Evolutionary conservation across 1,140 invertebrate genomes (phyloP), one percentile per base, ranked within the genome.

Genomic region (Zaprionus gabonicus): DNA sequence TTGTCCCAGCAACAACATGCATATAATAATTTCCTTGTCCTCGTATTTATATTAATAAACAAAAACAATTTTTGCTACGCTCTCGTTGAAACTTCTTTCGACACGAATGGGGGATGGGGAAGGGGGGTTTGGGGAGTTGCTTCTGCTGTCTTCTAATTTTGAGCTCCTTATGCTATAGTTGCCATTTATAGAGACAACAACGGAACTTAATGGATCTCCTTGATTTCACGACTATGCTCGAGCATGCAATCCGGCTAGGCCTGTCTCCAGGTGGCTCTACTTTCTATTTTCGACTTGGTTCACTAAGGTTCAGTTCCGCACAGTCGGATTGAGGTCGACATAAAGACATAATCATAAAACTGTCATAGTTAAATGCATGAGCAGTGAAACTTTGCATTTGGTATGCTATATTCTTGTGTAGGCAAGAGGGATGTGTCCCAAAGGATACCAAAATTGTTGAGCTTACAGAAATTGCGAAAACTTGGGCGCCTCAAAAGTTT

Each of bases 1-100:
- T 31, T 67, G 69, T 64, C 69, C 56, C 76, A 78, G 66, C 44
- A 60, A 78, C 60, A 75, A 70, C 58, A 75, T 55, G 64, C 80
- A 80, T 83, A 71, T 88, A 71, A 76, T 84, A 76, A 84, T 88
- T 75, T 81, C 69, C 68, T 76, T 88, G 81, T 83, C 84, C 74
- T 84, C 82, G 63, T 87, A 87, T 87, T 87, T 87, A 88, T 87
- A 84, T 87, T 87, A 87, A 87, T 87, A 87, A 87, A 88, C 85
- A 87, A 90, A 71, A 73, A 60, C 41, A 60, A 55, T 64, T 70
- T 28, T 63, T 72, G 58, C 17, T 49, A 13, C 49, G 44, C 41
- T 60, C 51, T 64, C 81, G 78, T 87, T 88, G 84, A 87, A 87
- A 87, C 84, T 87, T 87, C 85, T 69, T 79, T 78, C 66, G 85